Percentiles rank a stretch among this genome's conserved stretches.
phyloP scores from a whole-genome alignment of 2,113 vertebrate genomes.

The Channa argus region DNA sequence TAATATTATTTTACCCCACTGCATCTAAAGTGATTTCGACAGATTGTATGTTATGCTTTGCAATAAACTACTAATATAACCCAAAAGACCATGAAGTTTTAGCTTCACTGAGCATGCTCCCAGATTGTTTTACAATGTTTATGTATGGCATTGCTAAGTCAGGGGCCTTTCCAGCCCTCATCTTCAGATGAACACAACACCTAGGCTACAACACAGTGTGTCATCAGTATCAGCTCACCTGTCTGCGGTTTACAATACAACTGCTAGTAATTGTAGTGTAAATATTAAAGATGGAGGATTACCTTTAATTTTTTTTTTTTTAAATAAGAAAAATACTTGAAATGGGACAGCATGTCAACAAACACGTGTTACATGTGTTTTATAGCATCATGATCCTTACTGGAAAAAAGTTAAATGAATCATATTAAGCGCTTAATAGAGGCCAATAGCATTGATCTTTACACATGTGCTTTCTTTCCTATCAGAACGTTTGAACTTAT shows the following conservation, averaged over 20 bases:
- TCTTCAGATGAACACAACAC: background rate
- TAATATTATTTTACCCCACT: background rate
- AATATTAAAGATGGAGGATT: too few relatives aligned
- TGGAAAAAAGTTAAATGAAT: background rate
- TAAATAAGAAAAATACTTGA: background rate
- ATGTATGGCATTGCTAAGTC: background rate
- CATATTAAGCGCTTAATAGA: background rate
- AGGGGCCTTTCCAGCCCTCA: slow-evolving; percentile 30
- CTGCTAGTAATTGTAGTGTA: background rate
- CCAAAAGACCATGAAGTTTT: too few relatives aligned
- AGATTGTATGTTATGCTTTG: too few relatives aligned
- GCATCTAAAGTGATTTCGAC: slow-evolving; percentile 1
- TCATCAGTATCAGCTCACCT: slow-evolving; percentile 51
- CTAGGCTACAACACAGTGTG: slow-evolving; percentile 30
- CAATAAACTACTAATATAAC: too few relatives aligned
- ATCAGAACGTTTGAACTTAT: too few relatives aligned
- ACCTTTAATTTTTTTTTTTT: background rate
- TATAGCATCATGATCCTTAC: background rate
- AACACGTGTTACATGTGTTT: background rate
- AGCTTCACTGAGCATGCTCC: background rate
- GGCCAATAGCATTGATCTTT: too few relatives aligned
- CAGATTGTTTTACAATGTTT: background rate
- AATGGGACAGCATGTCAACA: background rate
- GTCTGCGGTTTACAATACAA: slow-evolving; percentile 6
- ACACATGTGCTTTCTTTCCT: too few relatives aligned